Base-by-base conservation (phyloP, 1,140 invertebrate genomes). In the Cherax quadricarinatus region DNA sequence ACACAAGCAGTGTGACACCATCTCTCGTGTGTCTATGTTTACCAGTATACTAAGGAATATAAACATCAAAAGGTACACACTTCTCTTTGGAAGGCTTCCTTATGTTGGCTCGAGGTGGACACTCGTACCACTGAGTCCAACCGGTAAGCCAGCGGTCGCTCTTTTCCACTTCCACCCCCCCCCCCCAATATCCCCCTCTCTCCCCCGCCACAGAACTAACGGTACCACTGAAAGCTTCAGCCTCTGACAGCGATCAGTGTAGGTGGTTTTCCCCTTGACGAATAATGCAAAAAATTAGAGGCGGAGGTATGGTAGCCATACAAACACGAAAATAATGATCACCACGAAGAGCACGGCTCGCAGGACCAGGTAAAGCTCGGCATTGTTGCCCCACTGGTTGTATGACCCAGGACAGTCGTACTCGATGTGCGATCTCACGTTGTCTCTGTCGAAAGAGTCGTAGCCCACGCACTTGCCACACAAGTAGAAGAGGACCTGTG, bases 391-490 rank as follows among this genome's bases (percentile, higher is more conserved):
- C 93, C 93, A 93, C 66, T 93, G 91, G 82, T 92, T 86, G 48
- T 84, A 49, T 21, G 89, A 82, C 4, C 91, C 91, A 3, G 93
- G 87, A 87, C 93, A 93, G 85, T 93, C 93, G 24, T 90, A 92
- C 80, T 93, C 93, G 18, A 93, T 83, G 81, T 93, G 93, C 49
- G 92, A 80, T n/a, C 83, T 86, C 21, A 93, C 93, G 57, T 86
- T 92, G 70, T 92, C 93, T 30, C 78, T 88, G 73, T 93, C 93
- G 41, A 93, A 93, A 16, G 93, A 93, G 81, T 93, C 93, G 66
- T 92, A 93, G 0, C 87, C 88, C 1, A 93, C 93, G 51, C 93
- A 93, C 75, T 92, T 92, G 16, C 93, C 93, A 41, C 93, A 93
- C 78, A 93, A 60, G 79, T 93, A 93, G 57, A 93, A 93, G n/a